These are phyloP conservation scores for Sitobion miscanthi DNA, from an alignment of 1,140 invertebrate species.

Conservation along the genomic window DNA sequence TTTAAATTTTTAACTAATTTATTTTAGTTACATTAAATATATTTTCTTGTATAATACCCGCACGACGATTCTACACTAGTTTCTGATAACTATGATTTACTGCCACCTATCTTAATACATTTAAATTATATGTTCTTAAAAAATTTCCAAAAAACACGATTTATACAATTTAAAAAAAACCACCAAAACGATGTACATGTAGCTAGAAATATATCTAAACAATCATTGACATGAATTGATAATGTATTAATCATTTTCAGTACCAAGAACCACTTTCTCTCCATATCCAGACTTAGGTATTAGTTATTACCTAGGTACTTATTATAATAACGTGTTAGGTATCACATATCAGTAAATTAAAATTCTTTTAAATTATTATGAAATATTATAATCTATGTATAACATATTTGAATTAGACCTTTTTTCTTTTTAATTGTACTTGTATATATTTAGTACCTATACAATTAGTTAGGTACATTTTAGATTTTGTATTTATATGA, in stretches of 20 bases:
- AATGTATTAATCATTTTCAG: constrained; percentile 2
- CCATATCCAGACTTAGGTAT: background rate
- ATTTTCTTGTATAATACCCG: background rate
- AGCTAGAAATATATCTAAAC: background rate
- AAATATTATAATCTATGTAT: background rate
- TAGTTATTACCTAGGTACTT: background rate
- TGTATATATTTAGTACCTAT: background rate
- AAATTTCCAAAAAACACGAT: background rate
- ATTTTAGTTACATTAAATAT: background rate
- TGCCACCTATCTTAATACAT: background rate
- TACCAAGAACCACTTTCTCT: constrained; percentile 28
- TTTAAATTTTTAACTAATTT: background rate
- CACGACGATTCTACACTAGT: background rate
- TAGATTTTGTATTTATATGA: background rate
- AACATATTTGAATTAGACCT: background rate
- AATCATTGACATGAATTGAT: background rate
- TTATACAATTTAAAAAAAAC: background rate
- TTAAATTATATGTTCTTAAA: background rate
- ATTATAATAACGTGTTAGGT: constrained; percentile 27
- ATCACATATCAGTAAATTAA: background rate
- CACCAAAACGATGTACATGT: background rate
- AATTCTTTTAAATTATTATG: background rate
- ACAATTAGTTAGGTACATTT: background rate
- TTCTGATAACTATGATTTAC: background rate
- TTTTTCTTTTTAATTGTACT: background rate